Conservation (phyloP, 2,797 vertebrate genomes). For the Myotis vivesi region DNA sequence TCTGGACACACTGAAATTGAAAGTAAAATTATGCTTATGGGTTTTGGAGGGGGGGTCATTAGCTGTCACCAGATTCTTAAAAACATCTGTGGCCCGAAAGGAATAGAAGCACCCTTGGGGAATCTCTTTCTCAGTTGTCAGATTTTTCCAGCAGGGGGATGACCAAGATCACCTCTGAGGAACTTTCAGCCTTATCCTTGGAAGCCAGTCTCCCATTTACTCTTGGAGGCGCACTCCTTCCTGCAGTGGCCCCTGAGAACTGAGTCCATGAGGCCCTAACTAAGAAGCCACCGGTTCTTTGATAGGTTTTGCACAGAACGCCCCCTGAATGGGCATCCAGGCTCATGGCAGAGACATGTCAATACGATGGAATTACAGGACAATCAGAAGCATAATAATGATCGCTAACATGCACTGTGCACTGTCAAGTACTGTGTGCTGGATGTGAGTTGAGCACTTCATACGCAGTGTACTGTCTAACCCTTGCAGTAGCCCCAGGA, state of each 20-base stretch:
- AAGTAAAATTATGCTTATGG: not conserved
- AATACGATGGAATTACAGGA: not conserved
- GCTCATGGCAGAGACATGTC: not conserved
- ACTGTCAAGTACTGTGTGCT: not conserved
- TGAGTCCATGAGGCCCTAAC: not conserved
- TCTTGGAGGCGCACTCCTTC: not conserved
- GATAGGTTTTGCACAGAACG: not conserved
- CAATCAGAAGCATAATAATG: not conserved
- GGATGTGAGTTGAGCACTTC: not conserved
- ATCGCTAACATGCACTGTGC: too few relatives aligned
- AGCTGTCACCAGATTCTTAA: not conserved
- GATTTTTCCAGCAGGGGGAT: not conserved
- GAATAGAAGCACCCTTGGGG: too few relatives aligned
- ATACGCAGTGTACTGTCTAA: not conserved
- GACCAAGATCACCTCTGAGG: not conserved
- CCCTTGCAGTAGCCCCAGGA: not conserved
- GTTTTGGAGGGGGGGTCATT: not conserved
- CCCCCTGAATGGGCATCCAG: not conserved
- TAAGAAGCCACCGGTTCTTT: not conserved
- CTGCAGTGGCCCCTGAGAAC: not conserved
- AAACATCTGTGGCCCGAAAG: not conserved
- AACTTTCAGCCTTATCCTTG: not conserved
- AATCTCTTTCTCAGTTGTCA: not conserved
- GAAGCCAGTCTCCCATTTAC: not conserved
- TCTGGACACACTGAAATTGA: not conserved